These are phyloP conservation scores for Ectropis grisescens DNA, from an alignment of 1,140 invertebrate genomes.

Conservation along the genomic window DNA sequence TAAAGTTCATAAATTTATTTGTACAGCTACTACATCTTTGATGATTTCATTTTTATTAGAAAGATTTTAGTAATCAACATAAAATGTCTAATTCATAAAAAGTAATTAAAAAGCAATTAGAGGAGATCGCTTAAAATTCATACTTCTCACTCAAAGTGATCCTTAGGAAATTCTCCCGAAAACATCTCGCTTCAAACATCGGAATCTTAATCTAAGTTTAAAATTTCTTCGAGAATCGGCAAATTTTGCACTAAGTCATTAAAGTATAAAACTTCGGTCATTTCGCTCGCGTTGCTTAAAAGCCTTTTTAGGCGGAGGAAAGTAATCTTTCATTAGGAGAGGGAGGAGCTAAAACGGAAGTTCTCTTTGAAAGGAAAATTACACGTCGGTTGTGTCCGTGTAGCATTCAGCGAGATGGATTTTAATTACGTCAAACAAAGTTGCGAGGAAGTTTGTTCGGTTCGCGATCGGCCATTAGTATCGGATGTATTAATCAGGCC, in stretches of 20 bases:
- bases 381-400: slow-evolving; percentile 54
- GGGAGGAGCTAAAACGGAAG: slow-evolving; percentile 67
- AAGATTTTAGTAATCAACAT: no score
- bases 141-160: slow-evolving; percentile 43
- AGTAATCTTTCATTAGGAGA: slow-evolving; percentile 67
- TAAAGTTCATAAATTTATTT: no score
- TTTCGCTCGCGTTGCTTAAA: slow-evolving; percentile 67
- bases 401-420: slow-evolving; percentile 53
- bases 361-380: slow-evolving; percentile 69
- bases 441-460: slow-evolving; percentile 39
- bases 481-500: slow-evolving; percentile 4
- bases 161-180: slow-evolving; percentile 39
- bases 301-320: slow-evolving; percentile 68
- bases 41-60: no score
- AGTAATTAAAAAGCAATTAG: slow-evolving; percentile 67
- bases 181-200: slow-evolving; percentile 61
- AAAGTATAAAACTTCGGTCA: slow-evolving; percentile 70
- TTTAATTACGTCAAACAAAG: slow-evolving; percentile 68
- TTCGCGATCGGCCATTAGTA: slow-evolving; percentile 23
- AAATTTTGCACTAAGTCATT: slow-evolving; percentile 70
- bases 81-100: slow-evolving; percentile 23
- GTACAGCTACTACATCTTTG: no score
- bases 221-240: slow-evolving; percentile 67
- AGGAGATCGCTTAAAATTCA: slow-evolving; percentile 55
- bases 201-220: slow-evolving; percentile 70